Evolutionary conservation across 2,888 invertebrate genomes (phyloP), one percentile per base, ranked within the genome.

Genomic region (Didymodactylos carnosus): DNA sequence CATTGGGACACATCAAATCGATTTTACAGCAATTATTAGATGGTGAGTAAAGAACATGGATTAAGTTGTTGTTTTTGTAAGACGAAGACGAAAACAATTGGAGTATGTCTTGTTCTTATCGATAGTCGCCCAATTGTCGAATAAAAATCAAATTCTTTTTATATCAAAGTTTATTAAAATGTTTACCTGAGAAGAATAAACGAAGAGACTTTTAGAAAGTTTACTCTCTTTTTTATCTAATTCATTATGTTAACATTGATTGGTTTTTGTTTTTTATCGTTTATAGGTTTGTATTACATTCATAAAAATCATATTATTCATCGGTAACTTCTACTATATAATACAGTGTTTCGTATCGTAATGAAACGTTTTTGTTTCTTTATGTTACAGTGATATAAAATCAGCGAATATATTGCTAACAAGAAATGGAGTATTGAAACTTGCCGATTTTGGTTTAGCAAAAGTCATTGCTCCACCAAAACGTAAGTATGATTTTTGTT

Each of bases 351-450:
- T n/a, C n/a, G n/a, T n/a, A n/a, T n/a, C n/a, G n/a, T n/a, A n/a
- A n/a, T n/a, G n/a, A n/a, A n/a, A n/a, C n/a, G n/a, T n/a, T n/a
- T 82, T 46, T n/a, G n/a, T n/a, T n/a, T n/a, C n/a, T n/a, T n/a
- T n/a, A n/a, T n/a, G n/a, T n/a, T n/a, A n/a, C n/a, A n/a, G n/a
- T n/a, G 98, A 98, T 80, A 95, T 98, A 95, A 98, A 98, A 84
- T 94, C 98, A 13, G 97, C 97, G 0, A 98, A 99, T 85, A 94
- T 98, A 40, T 85, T 98, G 19, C 92, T 98, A 75, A 95, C 95
- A 0, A 94, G 94, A 82, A 90, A 90, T 82, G 98, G 83, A 10
- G 78, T 80, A 5, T 83, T 98, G 1, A 98, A 97, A 84, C 83
- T 98, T 75, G 97, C 98, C 3, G 98, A 98, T 85, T 98, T 98